Conservation (phyloP, 23 tunicate species). For the Trididemnum clinides region DNA sequence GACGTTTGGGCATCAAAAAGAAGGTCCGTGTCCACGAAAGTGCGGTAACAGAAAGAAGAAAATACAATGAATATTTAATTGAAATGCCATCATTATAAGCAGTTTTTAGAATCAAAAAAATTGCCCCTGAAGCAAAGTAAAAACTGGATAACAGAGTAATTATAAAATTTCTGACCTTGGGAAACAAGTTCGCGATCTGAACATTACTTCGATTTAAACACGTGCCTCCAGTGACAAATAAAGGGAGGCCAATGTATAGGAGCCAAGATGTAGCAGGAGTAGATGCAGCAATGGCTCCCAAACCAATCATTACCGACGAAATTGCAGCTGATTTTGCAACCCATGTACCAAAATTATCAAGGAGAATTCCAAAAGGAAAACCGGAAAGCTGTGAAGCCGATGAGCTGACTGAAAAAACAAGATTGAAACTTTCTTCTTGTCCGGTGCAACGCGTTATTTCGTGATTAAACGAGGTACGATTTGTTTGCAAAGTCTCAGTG, state of each 20-base stretch:
- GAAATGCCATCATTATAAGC: slow-evolving; percentile 18
- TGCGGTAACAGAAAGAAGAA: slow-evolving; percentile 17
- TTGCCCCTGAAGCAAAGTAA: slow-evolving; percentile 22
- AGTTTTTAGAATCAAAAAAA: slow-evolving; percentile 33
- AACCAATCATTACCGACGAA: slow-evolving; percentile 18
- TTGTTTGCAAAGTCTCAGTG: background rate
- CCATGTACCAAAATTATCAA: slow-evolving; percentile 61
- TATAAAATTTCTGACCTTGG: slow-evolving; percentile 11
- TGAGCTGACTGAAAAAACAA: slow-evolving; percentile 37
- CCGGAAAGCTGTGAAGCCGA: slow-evolving; percentile 30
- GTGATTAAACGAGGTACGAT: background rate
- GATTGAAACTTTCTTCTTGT: slow-evolving; percentile 28
- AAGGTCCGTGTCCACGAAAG: slow-evolving; percentile 62
- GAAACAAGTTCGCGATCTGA: slow-evolving; percentile 61
- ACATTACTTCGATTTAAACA: slow-evolving; percentile 35
- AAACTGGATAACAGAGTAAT: slow-evolving; percentile 36
- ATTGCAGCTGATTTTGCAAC: slow-evolving; percentile 17
- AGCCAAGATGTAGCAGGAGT: slow-evolving; percentile 37
- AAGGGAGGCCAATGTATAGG: slow-evolving; percentile 29
- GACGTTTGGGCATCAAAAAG: slow-evolving; percentile 26
- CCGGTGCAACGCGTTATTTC: background rate
- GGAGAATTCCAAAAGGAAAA: slow-evolving; percentile 33
- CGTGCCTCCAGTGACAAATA: slow-evolving; percentile 43
- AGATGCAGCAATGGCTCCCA: slow-evolving; percentile 22
- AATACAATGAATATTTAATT: slow-evolving; percentile 8